Evolutionary conservation across 2,113 vertebrate species (phyloP), one percentile per base, ranked within the genome.

Genomic region (Hemichromis elongatus): DNA sequence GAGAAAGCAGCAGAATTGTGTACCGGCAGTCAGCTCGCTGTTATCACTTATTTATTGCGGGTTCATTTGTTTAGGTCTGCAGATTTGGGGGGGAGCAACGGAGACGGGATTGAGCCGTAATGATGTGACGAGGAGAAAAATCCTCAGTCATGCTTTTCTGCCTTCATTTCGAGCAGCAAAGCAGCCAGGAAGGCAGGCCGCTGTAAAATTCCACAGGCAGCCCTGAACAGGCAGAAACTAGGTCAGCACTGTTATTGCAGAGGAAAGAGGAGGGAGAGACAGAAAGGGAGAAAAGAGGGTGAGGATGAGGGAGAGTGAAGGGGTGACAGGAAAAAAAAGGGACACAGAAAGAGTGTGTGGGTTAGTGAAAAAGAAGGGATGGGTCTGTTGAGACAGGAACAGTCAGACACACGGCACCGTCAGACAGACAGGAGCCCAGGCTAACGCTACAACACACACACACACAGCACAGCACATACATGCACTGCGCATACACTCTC

Each of bases 131-230:
- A 79, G 87, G 84, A 95, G 83, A 95, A 96, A 96, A 96, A 95
- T 88, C 93, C 95, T 90, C 96, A 95, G 95, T 96, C 96, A 96
- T 96, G 95, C 93, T 96, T 96, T 96, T 96, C 93, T 95, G 95
- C 95, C 94, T 94, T 95, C 95, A 84, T 96, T 96, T 93, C 68
- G 88, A 93, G 93, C 95, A 90, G 93, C 94, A 84, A 92, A 87
- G 89, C 93, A 94, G 94, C 93, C 93, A 95, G 93, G 92, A 95
- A 96, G 95, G 95, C 96, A 96, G 96, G 96, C 96, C 95, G 95
- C 96, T 96, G 96, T 97, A 97, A 97, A 97, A 97, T 97, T 97
- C 96, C 96, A 97, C 96, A 96, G 95, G 96, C 96, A 96, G 96
- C 95, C 95, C 96, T 95, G 95, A 96, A 96, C 95, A 96, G 95